Evolutionary conservation across 2,113 vertebrate genomes (phyloP).

Genomic region (Tinamus guttatus): DNA sequence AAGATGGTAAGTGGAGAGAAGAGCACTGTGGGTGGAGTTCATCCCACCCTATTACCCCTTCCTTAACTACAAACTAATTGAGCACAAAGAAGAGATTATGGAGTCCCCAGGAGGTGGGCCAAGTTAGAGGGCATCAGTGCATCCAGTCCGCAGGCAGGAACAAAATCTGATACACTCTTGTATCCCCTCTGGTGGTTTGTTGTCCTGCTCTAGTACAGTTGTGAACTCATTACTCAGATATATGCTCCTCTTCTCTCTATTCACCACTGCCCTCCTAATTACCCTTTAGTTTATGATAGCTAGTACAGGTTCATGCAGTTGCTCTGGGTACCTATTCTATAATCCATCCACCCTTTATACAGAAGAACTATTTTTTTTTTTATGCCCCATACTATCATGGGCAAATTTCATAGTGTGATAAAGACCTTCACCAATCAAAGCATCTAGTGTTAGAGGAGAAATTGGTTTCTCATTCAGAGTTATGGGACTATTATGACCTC

Average conservation of each 20-base stretch:
- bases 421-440: conserved; percentile 63
- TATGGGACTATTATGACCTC: conserved; percentile 75
- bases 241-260: conserved; percentile 25
- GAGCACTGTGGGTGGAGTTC: conserved; percentile 42
- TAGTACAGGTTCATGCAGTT: neutral
- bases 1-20: conserved; percentile 24
- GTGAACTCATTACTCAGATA: conserved; percentile 34
- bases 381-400: neutral
- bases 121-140: conserved; percentile 2
- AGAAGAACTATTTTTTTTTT: conserved; percentile 13
- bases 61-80: conserved; percentile 43
- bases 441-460: conserved; percentile 51
- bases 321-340: conserved; percentile 31
- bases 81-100: neutral
- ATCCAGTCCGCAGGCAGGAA: neutral
- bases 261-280: conserved; percentile 52
- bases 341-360: neutral
- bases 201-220: conserved; percentile 14
- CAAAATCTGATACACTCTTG: neutral
- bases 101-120: neutral
- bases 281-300: conserved; percentile 47
- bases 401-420: conserved; percentile 60
- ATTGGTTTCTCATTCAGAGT: conserved; percentile 65
- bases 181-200: conserved; percentile 10
- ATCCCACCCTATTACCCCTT: conserved; percentile 37